These are phyloP conservation scores for Psophia crepitans DNA, from an alignment of 2,113 vertebrate genomes.

Conservation along the genomic window DNA sequence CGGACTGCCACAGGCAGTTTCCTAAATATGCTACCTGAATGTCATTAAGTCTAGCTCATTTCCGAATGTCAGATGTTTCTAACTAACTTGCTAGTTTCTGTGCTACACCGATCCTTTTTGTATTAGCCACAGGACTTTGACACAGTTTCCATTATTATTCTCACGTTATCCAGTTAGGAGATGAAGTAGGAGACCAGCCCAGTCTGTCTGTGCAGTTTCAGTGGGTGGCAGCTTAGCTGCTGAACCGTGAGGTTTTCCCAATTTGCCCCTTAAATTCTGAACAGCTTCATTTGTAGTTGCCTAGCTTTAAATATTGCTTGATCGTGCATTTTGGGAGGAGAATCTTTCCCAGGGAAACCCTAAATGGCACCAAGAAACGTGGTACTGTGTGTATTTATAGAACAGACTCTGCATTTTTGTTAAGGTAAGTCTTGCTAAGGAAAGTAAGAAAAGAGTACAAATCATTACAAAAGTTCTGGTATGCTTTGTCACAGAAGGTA, in stretches of 20 bases:
- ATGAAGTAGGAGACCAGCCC: neutral
- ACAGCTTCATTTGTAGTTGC: neutral
- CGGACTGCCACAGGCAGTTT: neutral
- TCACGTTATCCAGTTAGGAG: neutral
- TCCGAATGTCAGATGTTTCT: neutral
- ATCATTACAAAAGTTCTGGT: neutral
- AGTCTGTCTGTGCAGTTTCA: neutral
- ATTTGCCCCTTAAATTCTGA: neutral
- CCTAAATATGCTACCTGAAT: neutral
- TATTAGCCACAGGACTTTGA: neutral
- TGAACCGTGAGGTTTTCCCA: neutral
- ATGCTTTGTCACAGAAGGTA: neutral
- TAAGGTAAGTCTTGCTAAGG: neutral
- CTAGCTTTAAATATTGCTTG: neutral
- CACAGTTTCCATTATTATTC: neutral
- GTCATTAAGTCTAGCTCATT: neutral
- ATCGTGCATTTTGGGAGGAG: neutral
- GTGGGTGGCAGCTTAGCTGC: neutral
- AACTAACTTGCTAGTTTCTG: neutral
- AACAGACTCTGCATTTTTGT: neutral
- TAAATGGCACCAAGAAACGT: neutral
- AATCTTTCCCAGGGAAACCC: neutral
- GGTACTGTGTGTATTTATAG: neutral
- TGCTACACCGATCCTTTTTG: neutral
- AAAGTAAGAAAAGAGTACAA: neutral